A percentile compares a stretch with the other conserved stretches of the same genome.
Evolutionary conservation across 2,888 invertebrate species (phyloP).

Genomic region (Schrankia costaestrigalis): DNA sequence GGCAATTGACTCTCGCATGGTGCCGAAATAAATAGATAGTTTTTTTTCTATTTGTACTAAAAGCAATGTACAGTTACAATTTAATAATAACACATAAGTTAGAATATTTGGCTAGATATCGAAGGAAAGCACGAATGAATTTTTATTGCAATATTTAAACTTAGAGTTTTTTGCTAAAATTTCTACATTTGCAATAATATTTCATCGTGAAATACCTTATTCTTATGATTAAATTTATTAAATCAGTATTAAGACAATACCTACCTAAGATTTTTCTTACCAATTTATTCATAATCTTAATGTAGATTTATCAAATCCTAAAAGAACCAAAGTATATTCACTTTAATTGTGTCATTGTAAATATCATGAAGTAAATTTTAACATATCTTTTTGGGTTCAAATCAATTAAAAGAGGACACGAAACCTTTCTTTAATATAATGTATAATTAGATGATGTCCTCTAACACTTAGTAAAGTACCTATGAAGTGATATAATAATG

Average conservation of each 20-base stretch:
- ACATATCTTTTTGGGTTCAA: constrained; percentile 66
- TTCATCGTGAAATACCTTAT: constrained; percentile 24
- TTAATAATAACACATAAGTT: too few species aligned
- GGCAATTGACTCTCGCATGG: too few species aligned
- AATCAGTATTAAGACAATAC: constrained; percentile 60
- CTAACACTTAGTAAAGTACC: constrained; percentile 13
- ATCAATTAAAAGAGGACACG: constrained; percentile 31
- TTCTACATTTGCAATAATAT: constrained; percentile 20
- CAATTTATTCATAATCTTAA: constrained; percentile 18
- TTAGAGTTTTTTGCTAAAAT: constrained; percentile 15
- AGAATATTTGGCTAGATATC: constrained; percentile 6
- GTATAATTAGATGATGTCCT: too few species aligned
- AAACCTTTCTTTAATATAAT: too few species aligned
- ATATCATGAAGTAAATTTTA: constrained; percentile 51
- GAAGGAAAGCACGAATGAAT: constrained; percentile 16
- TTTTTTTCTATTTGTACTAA: too few species aligned
- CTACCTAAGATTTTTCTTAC: constrained; percentile 36
- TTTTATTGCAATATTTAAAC: constrained; percentile 25
- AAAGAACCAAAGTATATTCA: constrained; percentile 46
- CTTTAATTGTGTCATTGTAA: constrained; percentile 45
- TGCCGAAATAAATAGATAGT: too few species aligned
- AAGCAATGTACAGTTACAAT: too few species aligned
- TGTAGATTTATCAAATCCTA: constrained; percentile 24
- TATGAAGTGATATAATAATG: constrained; percentile 30
- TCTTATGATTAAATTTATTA: constrained; percentile 55